A percentile compares a stretch with the other conserved stretches of the same genome.
These are phyloP conservation scores for Colletes latitarsis DNA, from an alignment of 1,140 invertebrate genomes.

Conservation along the genomic window DNA sequence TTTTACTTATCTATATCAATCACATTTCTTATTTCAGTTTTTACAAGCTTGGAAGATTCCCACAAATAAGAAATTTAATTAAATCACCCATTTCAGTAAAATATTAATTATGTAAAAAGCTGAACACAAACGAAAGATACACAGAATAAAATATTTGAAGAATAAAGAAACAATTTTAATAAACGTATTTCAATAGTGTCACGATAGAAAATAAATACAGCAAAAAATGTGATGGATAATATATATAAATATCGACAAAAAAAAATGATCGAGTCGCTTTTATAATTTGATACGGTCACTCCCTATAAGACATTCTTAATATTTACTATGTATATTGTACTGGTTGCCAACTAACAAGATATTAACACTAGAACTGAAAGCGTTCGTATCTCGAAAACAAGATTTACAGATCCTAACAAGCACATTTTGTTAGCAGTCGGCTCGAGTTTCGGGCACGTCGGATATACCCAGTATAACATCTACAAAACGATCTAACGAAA, in stretches of 20 bases:
- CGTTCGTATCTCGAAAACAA: background rate
- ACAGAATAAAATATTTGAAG: background rate
- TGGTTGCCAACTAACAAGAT: background rate
- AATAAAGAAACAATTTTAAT: background rate
- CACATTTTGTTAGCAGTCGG: background rate
- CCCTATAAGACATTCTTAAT: background rate
- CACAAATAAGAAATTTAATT: background rate
- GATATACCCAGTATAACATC: background rate
- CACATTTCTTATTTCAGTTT: background rate
- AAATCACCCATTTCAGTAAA: background rate
- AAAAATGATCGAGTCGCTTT: background rate
- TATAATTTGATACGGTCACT: background rate
- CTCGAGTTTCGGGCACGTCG: background rate
- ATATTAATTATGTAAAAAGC: background rate
- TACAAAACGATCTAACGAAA: background rate
- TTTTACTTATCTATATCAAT: background rate
- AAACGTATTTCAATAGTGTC: background rate
- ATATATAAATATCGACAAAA: no score
- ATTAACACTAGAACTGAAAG: conserved; percentile 1
- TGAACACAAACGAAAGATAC: no score
- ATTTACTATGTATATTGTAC: background rate
- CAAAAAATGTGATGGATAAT: background rate
- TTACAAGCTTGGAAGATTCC: background rate
- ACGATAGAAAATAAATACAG: background rate
- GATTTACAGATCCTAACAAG: background rate